Conservation (phyloP, 2,888 invertebrate species). For the Augiades crinisus region DNA sequence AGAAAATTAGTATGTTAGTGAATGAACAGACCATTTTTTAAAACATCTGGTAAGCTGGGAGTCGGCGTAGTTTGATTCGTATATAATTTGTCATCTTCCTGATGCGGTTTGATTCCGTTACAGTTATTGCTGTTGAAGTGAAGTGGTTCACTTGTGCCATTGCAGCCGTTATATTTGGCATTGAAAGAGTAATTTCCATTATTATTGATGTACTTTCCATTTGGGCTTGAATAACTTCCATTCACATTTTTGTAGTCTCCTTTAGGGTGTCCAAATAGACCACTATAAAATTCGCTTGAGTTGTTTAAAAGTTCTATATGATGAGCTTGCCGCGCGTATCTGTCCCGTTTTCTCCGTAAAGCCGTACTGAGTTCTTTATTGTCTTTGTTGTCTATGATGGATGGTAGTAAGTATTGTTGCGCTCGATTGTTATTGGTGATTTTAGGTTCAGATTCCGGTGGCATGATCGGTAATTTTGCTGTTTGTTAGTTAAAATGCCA, state of each 20-base stretch:
- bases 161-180: constrained; percentile 42
- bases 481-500: constrained; percentile 64
- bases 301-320: constrained; percentile 85
- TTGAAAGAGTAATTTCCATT: constrained; percentile 41
- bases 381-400: constrained; percentile 61
- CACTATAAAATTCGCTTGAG: constrained; percentile 51
- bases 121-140: constrained; percentile 34
- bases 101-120: constrained; percentile 43
- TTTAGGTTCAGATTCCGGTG: constrained; percentile 53
- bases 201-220: constrained; percentile 37
- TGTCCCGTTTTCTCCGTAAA: constrained; percentile 88
- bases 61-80: constrained; percentile 44
- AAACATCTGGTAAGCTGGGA: constrained; percentile 54
- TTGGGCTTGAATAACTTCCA: constrained; percentile 37
- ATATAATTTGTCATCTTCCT: constrained; percentile 49
- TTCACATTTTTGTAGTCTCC: constrained; percentile 35
- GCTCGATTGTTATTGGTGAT: constrained; percentile 45
- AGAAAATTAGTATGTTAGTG: constrained; percentile 60
- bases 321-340: constrained; percentile 91
- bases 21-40: constrained; percentile 73
- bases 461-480: constrained; percentile 49
- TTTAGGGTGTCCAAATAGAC: constrained; percentile 42
- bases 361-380: constrained; percentile 90
- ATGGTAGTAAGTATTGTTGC: constrained; percentile 49
- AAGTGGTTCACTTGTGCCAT: constrained; percentile 35